phyloP scores from a whole-genome alignment of 2,113 vertebrate species.

The Azemiops feae region DNA sequence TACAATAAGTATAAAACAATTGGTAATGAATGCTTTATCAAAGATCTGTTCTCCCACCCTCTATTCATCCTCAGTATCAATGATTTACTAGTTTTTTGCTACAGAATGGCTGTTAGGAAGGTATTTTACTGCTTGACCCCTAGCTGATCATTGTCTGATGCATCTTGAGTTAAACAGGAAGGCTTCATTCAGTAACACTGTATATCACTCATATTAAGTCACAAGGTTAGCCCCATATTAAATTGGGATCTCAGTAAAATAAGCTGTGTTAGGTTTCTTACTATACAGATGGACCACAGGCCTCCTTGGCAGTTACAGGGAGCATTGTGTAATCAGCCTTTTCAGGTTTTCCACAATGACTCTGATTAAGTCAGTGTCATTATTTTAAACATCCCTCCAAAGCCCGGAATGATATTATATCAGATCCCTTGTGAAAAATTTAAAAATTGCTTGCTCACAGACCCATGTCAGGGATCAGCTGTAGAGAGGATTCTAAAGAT shows the following conservation, averaged over 20 bases:
- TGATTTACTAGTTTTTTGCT: conserved; percentile 35
- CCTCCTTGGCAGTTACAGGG: neutral
- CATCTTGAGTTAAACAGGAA: neutral
- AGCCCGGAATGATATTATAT: neutral
- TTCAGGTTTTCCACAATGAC: neutral
- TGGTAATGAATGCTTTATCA: neutral
- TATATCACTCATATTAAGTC: neutral
- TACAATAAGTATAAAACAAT: neutral
- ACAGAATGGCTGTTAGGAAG: conserved; percentile 47
- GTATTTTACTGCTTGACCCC: conserved; percentile 48
- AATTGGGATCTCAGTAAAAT: neutral
- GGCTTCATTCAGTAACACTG: conserved; percentile 1
- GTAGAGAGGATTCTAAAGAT: neutral
- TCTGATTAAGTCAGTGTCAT: neutral
- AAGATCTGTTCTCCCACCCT: conserved; percentile 32
- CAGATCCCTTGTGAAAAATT: neutral
- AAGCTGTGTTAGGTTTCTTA: neutral
- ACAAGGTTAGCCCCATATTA: no score
- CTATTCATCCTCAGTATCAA: conserved; percentile 39
- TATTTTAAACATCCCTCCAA: neutral
- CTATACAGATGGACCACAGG: no score
- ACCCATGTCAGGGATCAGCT: neutral
- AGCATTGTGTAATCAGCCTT: neutral
- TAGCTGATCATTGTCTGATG: conserved; percentile 36
- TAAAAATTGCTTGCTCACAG: neutral